Evolutionary conservation across 2,797 vertebrate species (phyloP).

Genomic region (Pygocentrus nattereri): DNA sequence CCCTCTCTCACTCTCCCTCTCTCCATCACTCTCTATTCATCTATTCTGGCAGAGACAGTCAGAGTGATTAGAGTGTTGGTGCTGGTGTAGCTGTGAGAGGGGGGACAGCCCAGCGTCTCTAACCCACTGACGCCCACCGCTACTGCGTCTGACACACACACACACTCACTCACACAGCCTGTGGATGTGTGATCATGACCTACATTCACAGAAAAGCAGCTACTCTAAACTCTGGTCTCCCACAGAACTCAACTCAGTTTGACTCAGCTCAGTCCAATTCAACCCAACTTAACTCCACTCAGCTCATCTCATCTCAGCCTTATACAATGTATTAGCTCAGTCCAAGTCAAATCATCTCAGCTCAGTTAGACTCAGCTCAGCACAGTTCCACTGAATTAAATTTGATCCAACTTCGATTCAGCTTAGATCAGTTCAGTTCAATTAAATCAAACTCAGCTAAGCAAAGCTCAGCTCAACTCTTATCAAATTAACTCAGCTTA

Average conservation of each 20-base stretch:
- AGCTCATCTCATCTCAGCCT: neutral
- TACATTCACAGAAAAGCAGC: neutral
- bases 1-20: neutral
- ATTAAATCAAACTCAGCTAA: neutral
- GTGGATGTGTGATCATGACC: constrained; percentile 17
- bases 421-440: too few species aligned
- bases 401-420: too few species aligned
- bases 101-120: neutral
- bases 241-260: neutral
- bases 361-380: neutral
- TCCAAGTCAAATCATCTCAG: neutral
- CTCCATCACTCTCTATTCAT: constrained; percentile 48
- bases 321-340: neutral
- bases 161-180: neutral
- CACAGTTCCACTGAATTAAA: too few species aligned
- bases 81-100: neutral
- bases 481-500: too few species aligned
- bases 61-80: constrained; percentile 6
- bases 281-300: neutral
- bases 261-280: neutral
- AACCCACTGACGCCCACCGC: neutral
- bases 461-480: too few species aligned
- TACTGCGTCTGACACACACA: neutral
- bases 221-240: neutral
- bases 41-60: constrained; percentile 41